Evolutionary conservation across 2,797 vertebrate genomes (phyloP).

Genomic region (Lagocephalus sceleratus): DNA sequence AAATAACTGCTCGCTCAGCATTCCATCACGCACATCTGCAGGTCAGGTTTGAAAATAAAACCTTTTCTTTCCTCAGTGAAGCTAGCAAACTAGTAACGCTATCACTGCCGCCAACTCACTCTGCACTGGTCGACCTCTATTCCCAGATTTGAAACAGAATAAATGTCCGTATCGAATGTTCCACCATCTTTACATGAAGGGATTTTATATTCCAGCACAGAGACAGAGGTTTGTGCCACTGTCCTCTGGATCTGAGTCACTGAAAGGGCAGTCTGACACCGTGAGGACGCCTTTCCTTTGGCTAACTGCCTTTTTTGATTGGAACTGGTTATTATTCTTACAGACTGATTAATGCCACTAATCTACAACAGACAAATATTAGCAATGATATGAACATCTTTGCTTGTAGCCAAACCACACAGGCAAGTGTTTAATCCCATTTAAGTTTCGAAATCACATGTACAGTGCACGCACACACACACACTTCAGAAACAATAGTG

Average conservation of each 20-base stretch:
- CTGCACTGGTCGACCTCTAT: constrained; percentile 1
- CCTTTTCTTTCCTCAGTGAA: constrained; percentile 2
- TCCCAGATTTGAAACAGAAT: constrained; percentile 5
- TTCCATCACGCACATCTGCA: neutral
- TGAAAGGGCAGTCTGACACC: constrained; percentile 9
- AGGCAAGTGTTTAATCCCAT: constrained; percentile 44
- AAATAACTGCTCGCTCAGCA: constrained; percentile 29
- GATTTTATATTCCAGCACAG: neutral
- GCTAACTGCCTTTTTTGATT: neutral
- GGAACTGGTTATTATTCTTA: too few species aligned
- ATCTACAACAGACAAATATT: too few species aligned
- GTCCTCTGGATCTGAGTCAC: constrained; percentile 1
- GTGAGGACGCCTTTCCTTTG: constrained; percentile 33
- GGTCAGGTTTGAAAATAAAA: constrained; percentile 12
- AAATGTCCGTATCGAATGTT: too few species aligned
- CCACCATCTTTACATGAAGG: neutral
- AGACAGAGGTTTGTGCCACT: neutral
- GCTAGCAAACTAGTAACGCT: neutral
- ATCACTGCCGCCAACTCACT: neutral
- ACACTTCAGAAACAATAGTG: constrained; percentile 70
- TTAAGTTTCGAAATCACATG: constrained; percentile 57
- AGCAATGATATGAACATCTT: constrained; percentile 2
- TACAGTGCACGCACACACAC: constrained; percentile 37
- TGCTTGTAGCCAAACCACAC: constrained; percentile 20
- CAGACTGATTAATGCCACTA: too few species aligned